Evolutionary conservation across 2,888 invertebrate genomes (phyloP), one percentile per base, ranked within the genome.

Genomic region (Aphidius colemani): DNA sequence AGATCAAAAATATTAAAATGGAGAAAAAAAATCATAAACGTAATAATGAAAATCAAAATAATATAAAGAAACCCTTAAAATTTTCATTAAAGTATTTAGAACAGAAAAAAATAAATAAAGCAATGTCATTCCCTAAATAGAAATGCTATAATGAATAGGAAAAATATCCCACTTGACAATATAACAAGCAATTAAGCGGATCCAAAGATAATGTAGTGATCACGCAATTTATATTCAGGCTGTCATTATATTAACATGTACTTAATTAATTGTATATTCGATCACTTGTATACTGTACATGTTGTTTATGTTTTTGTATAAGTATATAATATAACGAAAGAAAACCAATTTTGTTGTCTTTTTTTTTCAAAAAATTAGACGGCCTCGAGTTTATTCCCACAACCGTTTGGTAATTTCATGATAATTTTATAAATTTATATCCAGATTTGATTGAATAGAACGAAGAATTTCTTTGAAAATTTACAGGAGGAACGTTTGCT

Each of bases 281-380:
- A 63, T 53, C 53, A 46, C 45, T 40, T 41, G 46, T 66, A 69
- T 74, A 67, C 69, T 75, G 70, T 75, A 74, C 74, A 73, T 73
- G 74, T 77, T 76, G 77, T 77, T 77, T 72, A 76, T 74, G 74
- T 72, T 76, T 77, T 74, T 77, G 74, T 68, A 75, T 69, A 44
- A 53, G 45, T 53, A 53, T 40, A 53, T 53, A 50, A 18, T 13
- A 55, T 39, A 55, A 18, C 39, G 46, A 30, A 30, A 30, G 5
- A 30, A 30, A 30, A 5, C 3, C 1, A 30, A 30, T 30, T 5
- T 30, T 30, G 5, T 30, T 30, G 30, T 30, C 5, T 30, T 30
- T 30, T 30, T 30, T 30, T 30, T 30, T 30, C 2, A 2, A 18
- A 18, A 1, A 18, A 18, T 1, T 18, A 18, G 13, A 18, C 2